Conservation (phyloP, 2,888 invertebrate species). For the Lucinisca nassula region DNA sequence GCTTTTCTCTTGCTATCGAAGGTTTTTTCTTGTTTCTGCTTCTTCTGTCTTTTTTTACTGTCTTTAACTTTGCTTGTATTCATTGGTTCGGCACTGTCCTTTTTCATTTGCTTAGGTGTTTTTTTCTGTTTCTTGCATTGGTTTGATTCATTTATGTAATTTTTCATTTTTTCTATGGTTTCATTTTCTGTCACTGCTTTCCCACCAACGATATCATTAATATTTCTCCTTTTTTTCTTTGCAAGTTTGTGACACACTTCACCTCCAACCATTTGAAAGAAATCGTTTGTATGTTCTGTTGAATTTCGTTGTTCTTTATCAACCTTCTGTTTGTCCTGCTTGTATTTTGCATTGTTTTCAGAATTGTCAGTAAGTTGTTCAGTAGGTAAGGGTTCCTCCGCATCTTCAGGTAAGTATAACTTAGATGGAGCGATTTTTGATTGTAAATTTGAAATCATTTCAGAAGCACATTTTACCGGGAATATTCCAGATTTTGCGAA, state of each 20-base stretch:
- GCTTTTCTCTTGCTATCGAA: neutral
- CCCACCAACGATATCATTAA: conserved; percentile 8
- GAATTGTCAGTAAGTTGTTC: neutral
- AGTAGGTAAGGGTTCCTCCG: neutral
- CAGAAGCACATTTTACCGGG: neutral
- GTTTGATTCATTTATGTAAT: neutral
- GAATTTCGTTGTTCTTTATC: neutral
- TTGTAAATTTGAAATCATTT: neutral
- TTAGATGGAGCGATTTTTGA: neutral
- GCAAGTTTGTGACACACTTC: neutral
- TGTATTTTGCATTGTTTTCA: neutral
- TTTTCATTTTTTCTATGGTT: neutral
- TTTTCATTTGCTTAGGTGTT: too few relatives aligned
- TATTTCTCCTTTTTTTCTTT: neutral
- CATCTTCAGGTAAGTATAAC: neutral
- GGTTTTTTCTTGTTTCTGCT: neutral
- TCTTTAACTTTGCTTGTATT: neutral
- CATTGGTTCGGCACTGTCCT: neutral
- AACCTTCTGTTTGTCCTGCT: neutral
- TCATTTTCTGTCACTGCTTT: conserved; percentile 15
- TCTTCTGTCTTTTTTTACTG: neutral
- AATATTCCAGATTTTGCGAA: neutral
- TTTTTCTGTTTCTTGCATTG: too few relatives aligned
- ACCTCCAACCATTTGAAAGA: neutral
- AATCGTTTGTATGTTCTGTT: neutral